A percentile compares a stretch with the other conserved stretches of the same genome.
These are phyloP conservation scores for Lagocephalus sceleratus DNA, from an alignment of 2,797 vertebrate genomes.

Conservation along the genomic window DNA sequence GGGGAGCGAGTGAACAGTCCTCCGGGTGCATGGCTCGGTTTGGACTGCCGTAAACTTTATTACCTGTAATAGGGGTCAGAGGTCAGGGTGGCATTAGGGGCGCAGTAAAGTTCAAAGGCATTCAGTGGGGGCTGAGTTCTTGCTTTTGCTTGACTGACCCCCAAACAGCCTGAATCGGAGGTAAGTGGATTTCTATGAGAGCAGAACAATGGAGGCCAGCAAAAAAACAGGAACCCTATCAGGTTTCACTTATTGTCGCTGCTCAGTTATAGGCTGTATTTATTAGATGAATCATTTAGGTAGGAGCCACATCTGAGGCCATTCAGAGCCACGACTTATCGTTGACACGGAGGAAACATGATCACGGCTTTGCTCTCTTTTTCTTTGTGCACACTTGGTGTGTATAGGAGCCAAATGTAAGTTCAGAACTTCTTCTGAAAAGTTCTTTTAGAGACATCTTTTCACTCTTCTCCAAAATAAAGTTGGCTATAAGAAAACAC, in stretches of 20 bases:
- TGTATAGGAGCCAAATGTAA: not conserved
- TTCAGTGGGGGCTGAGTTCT: conserved; percentile 82
- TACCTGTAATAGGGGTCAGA: conserved; percentile 97
- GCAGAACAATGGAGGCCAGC: conserved; percentile 59
- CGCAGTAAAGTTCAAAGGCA: conserved; percentile 96
- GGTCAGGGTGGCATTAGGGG: conserved; percentile 92
- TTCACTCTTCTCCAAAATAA: conserved; percentile 10
- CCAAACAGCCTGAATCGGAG: conserved; percentile 83
- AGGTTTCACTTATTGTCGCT: conserved; percentile 56
- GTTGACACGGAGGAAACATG: conserved; percentile 22
- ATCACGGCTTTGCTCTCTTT: conserved; percentile 17
- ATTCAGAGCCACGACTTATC: conserved; percentile 33
- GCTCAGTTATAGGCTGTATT: conserved; percentile 51
- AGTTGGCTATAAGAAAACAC: not conserved
- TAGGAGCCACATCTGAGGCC: conserved; percentile 30
- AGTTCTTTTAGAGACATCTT: no score
- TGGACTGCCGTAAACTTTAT: conserved; percentile 99
- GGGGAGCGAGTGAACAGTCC: conserved; percentile 72
- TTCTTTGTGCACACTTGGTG: conserved; percentile 12
- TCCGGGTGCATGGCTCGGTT: conserved; percentile 96
- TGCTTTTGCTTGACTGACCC: conserved; percentile 90
- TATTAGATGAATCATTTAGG: conserved; percentile 48
- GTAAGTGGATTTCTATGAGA: conserved; percentile 74
- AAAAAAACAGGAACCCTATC: conserved; percentile 46
- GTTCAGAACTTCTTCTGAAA: no score